Evolutionary conservation across 2,888 invertebrate species (phyloP), one percentile per base, ranked within the genome.

Genomic region (Hanleya hanleyi): DNA sequence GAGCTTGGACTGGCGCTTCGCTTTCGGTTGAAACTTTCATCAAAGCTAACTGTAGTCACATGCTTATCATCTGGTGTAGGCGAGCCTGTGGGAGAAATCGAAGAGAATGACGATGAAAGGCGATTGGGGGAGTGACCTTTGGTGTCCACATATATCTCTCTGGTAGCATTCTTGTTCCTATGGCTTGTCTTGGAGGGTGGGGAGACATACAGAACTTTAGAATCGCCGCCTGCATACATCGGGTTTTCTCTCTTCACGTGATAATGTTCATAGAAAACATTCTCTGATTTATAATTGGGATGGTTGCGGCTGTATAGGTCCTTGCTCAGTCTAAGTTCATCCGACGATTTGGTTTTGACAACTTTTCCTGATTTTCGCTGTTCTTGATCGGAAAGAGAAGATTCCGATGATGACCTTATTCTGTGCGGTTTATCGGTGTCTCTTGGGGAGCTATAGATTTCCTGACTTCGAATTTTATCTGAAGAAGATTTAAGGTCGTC

Each of bases 241-340:
- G 64, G 64, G 38, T 64, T 64, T 18, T 64, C 64, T 64, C 64
- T 15, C 37, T 35, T 37, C 12, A 64, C 64, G 35, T 64, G 12
- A 35, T 64, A 64, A 37, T 64, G 64, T 7, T 64, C 64, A 26
- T 64, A 64, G 9, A 64, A 64, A 15, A 64, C 38, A n/a, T 64
- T 64, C 26, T 64, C 64, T n/a, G 35, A 36, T 37, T 64, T 64
- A 37, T 64, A 64, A 18, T 57, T 57, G 22, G 26, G 22, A 1
- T 18, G 64, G 15, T 64, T 35, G 35, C 15, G 37, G 5, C 64
- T 64, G 18, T 64, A 35, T 2, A 35, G 36, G 37, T 37, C 64
- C 15, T 35, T 18, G 64, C 15, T 37, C 35, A 64, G 64, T 15
- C 32, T 15, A 22, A 57, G 29, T 57, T 57, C 29, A 12, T 57